These are phyloP conservation scores for Montipora efflorescens DNA, from an alignment of 64 coral and sea anemone genomes.

Conservation along the genomic window DNA sequence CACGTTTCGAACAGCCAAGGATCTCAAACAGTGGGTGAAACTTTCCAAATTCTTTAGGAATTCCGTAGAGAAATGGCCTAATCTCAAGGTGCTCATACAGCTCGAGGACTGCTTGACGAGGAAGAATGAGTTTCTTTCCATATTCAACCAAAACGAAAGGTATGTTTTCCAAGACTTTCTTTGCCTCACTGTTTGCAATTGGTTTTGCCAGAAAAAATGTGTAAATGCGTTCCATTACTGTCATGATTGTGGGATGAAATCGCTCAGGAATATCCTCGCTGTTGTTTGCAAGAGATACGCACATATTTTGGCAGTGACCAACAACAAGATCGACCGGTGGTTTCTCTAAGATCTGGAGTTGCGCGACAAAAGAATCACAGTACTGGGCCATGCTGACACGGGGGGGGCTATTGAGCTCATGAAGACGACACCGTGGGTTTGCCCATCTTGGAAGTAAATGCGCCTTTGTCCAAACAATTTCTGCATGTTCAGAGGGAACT, in stretches of 20 bases:
- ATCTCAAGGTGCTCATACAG: neutral
- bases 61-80: neutral
- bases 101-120: neutral
- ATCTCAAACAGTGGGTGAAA: too few relatives aligned
- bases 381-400: neutral
- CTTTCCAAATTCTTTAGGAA: too few relatives aligned
- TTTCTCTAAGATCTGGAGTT: neutral
- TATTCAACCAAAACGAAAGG: constrained; percentile 45
- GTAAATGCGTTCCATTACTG: constrained; percentile 38
- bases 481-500: neutral
- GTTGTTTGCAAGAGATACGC: neutral
- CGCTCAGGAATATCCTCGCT: neutral
- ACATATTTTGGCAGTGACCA: neutral
- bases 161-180: neutral
- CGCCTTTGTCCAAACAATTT: neutral
- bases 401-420: neutral
- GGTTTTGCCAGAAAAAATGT: neutral
- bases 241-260: neutral
- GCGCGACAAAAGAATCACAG: neutral
- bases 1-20: too few relatives aligned
- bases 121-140: neutral
- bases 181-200: neutral
- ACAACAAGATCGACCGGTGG: constrained; percentile 7
- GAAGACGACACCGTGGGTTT: neutral
- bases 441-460: neutral